Base-by-base conservation (phyloP, 1,140 invertebrate genomes). In the Zaprionus ghesquierei region DNA sequence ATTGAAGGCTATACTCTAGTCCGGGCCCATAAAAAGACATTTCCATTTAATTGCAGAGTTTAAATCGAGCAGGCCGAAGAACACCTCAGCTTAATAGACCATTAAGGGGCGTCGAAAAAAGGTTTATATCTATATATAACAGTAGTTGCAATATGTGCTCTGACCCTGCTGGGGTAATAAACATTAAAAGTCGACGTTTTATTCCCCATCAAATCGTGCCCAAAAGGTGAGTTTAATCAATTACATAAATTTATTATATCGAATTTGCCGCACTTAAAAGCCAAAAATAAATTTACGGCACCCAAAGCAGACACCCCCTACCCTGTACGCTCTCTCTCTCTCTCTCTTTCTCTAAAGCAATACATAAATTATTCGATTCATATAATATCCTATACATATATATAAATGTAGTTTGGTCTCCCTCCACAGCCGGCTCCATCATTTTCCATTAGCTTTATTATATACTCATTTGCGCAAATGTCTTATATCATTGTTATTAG, bases 361-460 rank as follows among this genome's bases (percentile, higher is more conserved):
- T 51, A 65, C 44, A 65, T 58, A 71, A 51, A 71, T 65, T 58
- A 70, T 55, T 22, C 22, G 51, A 50, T 38, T 41, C 61, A 65
- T 65, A 18, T 70, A 63, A 29, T 51, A 41, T 33, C 13, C 23
- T 23, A 33, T 61, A 29, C 51, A 20, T 62, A 29, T 29, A 5
- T 29, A 6, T 56, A 20, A 65, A 33, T 31, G 9, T 56, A 64
- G 61, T 70, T 64, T 44, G 10, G 5, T 13, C 25, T n/a, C 38
- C 22, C 9, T 33, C 20, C 10, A 23, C 49, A 29, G 27, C 31
- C 31, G 33, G 13, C 69, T 63, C 56, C 72, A 87, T 87, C 70
- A 89, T 82, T 87, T 89, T 89, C 79, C 82, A 87, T 87, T 87
- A 87, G 82, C 82, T 82, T 87, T 87, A 87, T 87, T 87, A 82